Evolutionary conservation across 1,140 invertebrate species (phyloP).

Genomic region (Campodea augens): DNA sequence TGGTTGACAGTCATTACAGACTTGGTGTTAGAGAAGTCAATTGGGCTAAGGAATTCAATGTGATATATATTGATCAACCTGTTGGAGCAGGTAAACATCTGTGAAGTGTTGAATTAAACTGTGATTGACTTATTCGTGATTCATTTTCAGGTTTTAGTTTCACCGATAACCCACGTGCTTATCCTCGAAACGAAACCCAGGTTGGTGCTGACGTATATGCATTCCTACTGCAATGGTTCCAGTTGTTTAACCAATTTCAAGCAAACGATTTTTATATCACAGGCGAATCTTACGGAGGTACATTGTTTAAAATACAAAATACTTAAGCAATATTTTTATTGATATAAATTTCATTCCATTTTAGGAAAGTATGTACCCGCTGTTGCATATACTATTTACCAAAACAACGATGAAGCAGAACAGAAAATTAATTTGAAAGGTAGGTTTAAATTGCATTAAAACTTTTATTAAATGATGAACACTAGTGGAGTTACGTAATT

Average conservation of each 20-base stretch:
- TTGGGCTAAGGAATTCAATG: slow-evolving; percentile 25
- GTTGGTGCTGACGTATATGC: slow-evolving; percentile 13
- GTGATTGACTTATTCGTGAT: not conserved
- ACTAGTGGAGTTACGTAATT: too few relatives aligned
- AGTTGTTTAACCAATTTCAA: slow-evolving; percentile 16
- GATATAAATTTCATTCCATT: too few relatives aligned
- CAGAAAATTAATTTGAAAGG: slow-evolving; percentile 2
- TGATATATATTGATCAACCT: slow-evolving; percentile 32
- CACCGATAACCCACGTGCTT: slow-evolving; percentile 7
- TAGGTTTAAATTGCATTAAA: too few relatives aligned
- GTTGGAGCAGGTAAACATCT: slow-evolving; percentile 20
- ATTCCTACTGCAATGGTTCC: slow-evolving; percentile 17
- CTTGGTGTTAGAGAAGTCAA: slow-evolving; percentile 18
- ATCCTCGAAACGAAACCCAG: slow-evolving; percentile 2
- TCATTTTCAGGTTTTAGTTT: slow-evolving; percentile 9
- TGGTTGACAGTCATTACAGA: slow-evolving; percentile 19
- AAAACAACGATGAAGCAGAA: slow-evolving; percentile 12
- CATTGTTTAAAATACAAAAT: too few relatives aligned
- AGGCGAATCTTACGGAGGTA: slow-evolving; percentile 32
- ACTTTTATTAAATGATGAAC: too few relatives aligned
- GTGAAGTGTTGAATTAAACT: not conserved
- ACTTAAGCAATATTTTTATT: too few relatives aligned
- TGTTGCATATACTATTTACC: slow-evolving; percentile 21
- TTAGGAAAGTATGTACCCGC: slow-evolving; percentile 25
- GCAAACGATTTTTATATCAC: slow-evolving; percentile 24